Evolutionary conservation across 2,113 vertebrate genomes (phyloP).

Genomic region (Myotis lucifugus): DNA sequence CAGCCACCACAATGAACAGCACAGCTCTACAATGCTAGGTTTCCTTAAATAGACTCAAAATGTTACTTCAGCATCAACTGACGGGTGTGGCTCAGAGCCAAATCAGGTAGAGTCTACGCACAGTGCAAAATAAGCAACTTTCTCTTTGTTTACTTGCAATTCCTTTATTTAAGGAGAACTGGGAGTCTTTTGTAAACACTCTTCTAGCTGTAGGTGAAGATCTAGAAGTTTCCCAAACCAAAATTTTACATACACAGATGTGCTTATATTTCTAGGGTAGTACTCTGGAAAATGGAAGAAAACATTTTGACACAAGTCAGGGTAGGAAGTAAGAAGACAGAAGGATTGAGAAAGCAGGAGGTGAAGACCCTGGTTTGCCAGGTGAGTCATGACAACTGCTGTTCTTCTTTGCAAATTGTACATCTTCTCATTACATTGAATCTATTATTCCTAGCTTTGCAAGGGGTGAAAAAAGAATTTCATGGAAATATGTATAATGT

Average conservation of each 20-base stretch:
- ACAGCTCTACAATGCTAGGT: background rate
- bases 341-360: background rate
- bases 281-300: background rate
- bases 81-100: background rate
- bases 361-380: accelerated
- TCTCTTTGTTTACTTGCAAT: background rate
- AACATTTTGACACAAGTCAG: background rate
- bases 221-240: background rate
- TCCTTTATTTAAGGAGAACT: background rate
- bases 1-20: too few relatives aligned
- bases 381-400: background rate
- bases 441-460: background rate
- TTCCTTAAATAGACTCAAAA: background rate
- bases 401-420: background rate
- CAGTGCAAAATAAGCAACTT: background rate
- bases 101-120: background rate
- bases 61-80: background rate
- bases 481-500: background rate
- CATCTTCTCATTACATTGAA: background rate
- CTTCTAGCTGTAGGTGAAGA: background rate
- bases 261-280: background rate
- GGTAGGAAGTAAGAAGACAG: background rate
- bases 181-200: background rate
- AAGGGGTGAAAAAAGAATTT: background rate
- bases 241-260: background rate